Conservation (phyloP, 2,888 invertebrate genomes). For the Platynereis dumerilii region DNA sequence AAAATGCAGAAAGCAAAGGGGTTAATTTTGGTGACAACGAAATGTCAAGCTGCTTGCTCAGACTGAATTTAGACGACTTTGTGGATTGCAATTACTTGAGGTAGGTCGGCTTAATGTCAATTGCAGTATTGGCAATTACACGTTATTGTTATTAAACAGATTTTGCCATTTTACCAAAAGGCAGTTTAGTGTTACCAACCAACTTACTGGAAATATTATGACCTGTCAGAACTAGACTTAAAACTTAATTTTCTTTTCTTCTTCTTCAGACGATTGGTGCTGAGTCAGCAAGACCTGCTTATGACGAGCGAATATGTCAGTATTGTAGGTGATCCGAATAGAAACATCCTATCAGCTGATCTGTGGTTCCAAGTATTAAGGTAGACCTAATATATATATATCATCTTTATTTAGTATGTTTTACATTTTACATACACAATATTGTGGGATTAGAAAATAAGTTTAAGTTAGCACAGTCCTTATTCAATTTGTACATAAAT, state of each 20-base stretch:
- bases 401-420: background rate
- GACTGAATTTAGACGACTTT: conserved; percentile 38
- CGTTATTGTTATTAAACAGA: background rate
- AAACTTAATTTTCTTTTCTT: too few species aligned
- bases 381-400: too few species aligned
- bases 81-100: conserved; percentile 36
- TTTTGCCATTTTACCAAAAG: background rate
- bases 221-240: too few species aligned
- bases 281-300: conserved; percentile 51
- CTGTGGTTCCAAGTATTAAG: conserved; percentile 51
- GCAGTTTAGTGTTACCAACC: background rate
- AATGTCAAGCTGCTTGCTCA: conserved; percentile 45
- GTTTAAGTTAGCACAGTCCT: too few species aligned
- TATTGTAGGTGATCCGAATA: conserved; percentile 48
- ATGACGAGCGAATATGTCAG: conserved; percentile 54
- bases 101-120: conserved; percentile 16
- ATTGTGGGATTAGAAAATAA: too few species aligned
- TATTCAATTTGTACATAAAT: too few species aligned
- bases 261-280: conserved; percentile 44
- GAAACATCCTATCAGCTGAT: conserved; percentile 35
- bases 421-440: too few species aligned
- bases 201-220: background rate
- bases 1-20: conserved; percentile 38
- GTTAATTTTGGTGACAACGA: conserved; percentile 52
- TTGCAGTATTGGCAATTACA: too few species aligned